Evolutionary conservation across 2,888 invertebrate species (phyloP).

Genomic region (Ormyrus rosae): DNA sequence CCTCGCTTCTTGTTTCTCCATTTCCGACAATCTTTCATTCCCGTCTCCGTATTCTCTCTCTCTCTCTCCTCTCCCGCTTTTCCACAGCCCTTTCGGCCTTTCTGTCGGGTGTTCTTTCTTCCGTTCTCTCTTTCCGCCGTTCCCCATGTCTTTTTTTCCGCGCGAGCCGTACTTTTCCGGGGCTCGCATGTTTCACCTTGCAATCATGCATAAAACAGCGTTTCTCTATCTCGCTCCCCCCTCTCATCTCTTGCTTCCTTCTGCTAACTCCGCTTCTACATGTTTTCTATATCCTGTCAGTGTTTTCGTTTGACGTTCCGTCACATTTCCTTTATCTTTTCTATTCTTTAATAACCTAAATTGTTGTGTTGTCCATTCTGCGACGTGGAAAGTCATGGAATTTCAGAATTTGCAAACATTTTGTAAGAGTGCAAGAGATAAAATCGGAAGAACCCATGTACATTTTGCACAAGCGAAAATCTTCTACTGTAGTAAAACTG

Average conservation of each 20-base stretch:
- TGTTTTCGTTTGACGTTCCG: too few species aligned
- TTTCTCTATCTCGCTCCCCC: conserved; percentile 14
- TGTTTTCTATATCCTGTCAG: too few species aligned
- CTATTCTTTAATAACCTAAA: too few species aligned
- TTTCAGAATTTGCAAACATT: too few species aligned
- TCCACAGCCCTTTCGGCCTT: not conserved
- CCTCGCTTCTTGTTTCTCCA: conserved; percentile 51
- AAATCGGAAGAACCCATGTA: too few species aligned
- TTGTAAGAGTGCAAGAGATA: too few species aligned
- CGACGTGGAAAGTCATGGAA: too few species aligned
- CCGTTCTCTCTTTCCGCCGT: not conserved
- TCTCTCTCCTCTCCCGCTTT: not conserved
- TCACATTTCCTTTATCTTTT: too few species aligned
- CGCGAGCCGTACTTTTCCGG: conserved; percentile 34
- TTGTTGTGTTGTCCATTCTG: too few species aligned
- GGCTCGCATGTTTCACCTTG: conserved; percentile 56
- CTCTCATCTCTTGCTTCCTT: not conserved
- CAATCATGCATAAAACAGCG: conserved; percentile 64
- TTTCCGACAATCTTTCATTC: conserved; percentile 50
- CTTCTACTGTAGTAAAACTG: too few species aligned
- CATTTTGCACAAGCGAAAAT: too few species aligned
- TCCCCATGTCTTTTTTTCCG: not conserved
- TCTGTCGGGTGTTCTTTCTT: conserved; percentile 8
- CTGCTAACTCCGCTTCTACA: not conserved
- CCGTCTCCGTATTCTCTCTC: not conserved